These are phyloP conservation scores for Crocidura indochinensis DNA, from an alignment of 2,797 vertebrate genomes.

Conservation along the genomic window DNA sequence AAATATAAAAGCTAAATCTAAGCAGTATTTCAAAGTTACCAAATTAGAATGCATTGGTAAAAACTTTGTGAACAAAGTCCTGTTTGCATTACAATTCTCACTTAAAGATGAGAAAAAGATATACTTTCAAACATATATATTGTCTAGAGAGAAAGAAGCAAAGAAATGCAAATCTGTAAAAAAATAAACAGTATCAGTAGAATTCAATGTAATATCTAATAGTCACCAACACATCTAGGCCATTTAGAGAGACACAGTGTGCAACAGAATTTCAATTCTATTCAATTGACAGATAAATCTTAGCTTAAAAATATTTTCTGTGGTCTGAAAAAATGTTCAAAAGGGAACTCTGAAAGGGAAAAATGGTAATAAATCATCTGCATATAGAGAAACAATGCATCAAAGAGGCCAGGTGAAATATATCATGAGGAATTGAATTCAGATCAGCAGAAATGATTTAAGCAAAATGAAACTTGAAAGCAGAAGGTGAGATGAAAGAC, in stretches of 20 bases:
- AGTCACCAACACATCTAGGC: slow-evolving; percentile 67
- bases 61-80: not conserved
- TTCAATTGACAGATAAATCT: slow-evolving; percentile 67
- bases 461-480: slow-evolving; percentile 47
- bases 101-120: not conserved
- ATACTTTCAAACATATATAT: not conserved
- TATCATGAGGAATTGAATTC: slow-evolving; percentile 52
- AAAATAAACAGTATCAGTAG: not conserved
- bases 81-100: not conserved
- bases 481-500: slow-evolving; percentile 19
- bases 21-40: not conserved
- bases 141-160: slow-evolving; percentile 8
- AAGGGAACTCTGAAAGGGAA: slow-evolving; percentile 57
- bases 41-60: slow-evolving; percentile 27
- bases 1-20: not conserved
- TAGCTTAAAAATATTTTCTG: slow-evolving; percentile 65
- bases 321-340: slow-evolving; percentile 68
- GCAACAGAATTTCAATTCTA: slow-evolving; percentile 56
- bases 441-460: slow-evolving; percentile 23
- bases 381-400: slow-evolving; percentile 64
- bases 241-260: slow-evolving; percentile 3
- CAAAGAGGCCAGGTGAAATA: slow-evolving; percentile 53
- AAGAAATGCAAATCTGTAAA: slow-evolving; percentile 23
- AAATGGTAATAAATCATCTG: slow-evolving; percentile 72
- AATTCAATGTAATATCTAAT: slow-evolving; percentile 43